Percentiles rank a stretch among this genome's conserved stretches.
phyloP scores from a whole-genome alignment of 2,113 vertebrate genomes.

The Megatriorchis doriae region DNA sequence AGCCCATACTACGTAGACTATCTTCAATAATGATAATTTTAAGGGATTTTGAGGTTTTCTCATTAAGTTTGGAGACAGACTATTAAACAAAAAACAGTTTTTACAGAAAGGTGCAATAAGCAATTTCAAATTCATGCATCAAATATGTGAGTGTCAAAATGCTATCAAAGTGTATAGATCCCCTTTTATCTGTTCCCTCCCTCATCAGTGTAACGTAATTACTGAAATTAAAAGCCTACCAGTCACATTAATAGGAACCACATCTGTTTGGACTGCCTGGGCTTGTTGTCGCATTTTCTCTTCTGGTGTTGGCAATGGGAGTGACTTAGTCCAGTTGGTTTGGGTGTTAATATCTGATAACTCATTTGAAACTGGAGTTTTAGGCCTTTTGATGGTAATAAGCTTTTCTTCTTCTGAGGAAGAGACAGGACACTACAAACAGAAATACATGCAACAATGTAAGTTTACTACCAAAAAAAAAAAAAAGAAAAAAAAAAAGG shows the following conservation, averaged over 20 bases:
- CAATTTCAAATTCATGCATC: not conserved
- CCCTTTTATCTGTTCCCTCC: not conserved
- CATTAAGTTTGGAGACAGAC: not conserved
- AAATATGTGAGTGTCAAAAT: not conserved
- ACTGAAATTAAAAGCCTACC: slow-evolving; percentile 74
- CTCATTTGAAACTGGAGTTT: slow-evolving; percentile 77
- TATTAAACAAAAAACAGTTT: not conserved
- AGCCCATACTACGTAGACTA: not conserved
- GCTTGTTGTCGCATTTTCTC: slow-evolving; percentile 95
- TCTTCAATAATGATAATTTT: not conserved
- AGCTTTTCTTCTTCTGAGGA: slow-evolving; percentile 85
- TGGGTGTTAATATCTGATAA: slow-evolving; percentile 80
- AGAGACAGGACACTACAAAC: slow-evolving; percentile 79
- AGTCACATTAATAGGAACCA: slow-evolving; percentile 94
- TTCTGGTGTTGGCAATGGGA: slow-evolving; percentile 90
- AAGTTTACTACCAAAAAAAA: not conserved
- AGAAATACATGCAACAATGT: not conserved
- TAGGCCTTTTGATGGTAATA: slow-evolving; percentile 78
- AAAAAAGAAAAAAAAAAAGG: not conserved
- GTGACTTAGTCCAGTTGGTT: slow-evolving; percentile 80
- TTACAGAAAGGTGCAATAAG: not conserved
- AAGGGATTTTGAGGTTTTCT: not conserved
- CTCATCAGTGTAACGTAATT: not conserved
- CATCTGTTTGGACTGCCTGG: slow-evolving; percentile 86
- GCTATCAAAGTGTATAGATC: not conserved